phyloP scores from a whole-genome alignment of 1,140 invertebrate species.

The Nasonia giraulti region DNA sequence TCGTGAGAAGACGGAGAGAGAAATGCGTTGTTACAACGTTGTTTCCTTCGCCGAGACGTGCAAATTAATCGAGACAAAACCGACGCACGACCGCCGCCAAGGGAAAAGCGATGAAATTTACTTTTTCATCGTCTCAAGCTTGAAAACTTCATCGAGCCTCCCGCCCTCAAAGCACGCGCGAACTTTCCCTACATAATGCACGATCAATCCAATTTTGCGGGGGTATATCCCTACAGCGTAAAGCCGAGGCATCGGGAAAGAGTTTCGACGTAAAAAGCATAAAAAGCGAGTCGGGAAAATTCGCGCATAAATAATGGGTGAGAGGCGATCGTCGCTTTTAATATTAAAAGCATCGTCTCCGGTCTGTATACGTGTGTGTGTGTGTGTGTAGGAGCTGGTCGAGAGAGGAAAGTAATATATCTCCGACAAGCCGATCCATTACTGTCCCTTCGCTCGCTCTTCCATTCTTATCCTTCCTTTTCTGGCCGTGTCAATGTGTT shows the following conservation, averaged over 20 bases:
- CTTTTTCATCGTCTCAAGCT: neutral
- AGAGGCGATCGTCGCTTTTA: neutral
- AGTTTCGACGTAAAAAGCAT: neutral
- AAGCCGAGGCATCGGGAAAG: neutral
- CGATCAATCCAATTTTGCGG: slow-evolving; percentile 24
- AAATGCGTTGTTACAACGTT: too few relatives aligned
- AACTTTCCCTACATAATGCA: slow-evolving; percentile 9
- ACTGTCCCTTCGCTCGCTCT: neutral
- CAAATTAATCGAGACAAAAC: too few relatives aligned
- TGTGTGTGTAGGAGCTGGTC: neutral
- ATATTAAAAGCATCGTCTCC: neutral
- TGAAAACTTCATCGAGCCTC: slow-evolving; percentile 24
- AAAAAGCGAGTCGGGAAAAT: neutral
- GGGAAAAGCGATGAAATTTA: slow-evolving; percentile 21
- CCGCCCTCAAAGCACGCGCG: neutral
- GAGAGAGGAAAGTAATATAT: neutral
- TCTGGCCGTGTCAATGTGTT: neutral
- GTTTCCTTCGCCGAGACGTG: too few relatives aligned
- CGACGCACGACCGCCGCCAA: neutral
- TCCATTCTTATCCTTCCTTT: neutral
- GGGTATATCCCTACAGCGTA: neutral
- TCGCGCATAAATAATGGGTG: neutral
- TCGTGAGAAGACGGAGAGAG: too few relatives aligned
- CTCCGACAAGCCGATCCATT: neutral
- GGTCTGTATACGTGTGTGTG: neutral